phyloP scores from a whole-genome alignment of 2,888 invertebrate species.

The Acrobasis repandana region DNA sequence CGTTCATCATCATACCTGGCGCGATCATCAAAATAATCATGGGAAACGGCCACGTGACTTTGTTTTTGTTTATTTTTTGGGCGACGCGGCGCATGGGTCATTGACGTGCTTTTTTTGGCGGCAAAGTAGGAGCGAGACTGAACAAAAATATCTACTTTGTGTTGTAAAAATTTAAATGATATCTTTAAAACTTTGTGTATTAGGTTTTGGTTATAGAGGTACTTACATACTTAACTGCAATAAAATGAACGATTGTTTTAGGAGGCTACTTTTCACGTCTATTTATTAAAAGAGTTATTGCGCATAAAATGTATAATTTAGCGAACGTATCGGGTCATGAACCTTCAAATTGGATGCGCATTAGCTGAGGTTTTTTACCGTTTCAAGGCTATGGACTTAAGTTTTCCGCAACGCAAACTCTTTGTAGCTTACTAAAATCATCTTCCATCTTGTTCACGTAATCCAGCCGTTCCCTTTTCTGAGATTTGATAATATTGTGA shows the following conservation, averaged over 20 bases:
- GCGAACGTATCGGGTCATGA: constrained; percentile 49
- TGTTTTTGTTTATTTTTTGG: constrained; percentile 32
- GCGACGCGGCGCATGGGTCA: constrained; percentile 34
- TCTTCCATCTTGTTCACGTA: no score
- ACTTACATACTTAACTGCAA: not conserved
- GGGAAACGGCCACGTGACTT: constrained; percentile 31
- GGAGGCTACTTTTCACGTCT: constrained; percentile 25
- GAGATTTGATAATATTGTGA: no score
- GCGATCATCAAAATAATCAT: constrained; percentile 22
- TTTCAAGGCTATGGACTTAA: constrained; percentile 42
- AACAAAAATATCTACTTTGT: not conserved
- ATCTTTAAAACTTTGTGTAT: not conserved
- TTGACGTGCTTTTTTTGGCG: constrained; percentile 40
- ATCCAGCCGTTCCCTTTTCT: no score
- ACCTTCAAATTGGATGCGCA: constrained; percentile 56
- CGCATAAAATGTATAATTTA: constrained; percentile 33
- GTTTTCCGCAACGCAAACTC: constrained; percentile 29
- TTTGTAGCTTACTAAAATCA: not conserved
- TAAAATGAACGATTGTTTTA: not conserved
- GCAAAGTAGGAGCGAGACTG: constrained; percentile 29
- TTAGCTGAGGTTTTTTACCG: constrained; percentile 46
- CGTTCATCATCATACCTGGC: constrained; percentile 20
- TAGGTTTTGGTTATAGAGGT: not conserved
- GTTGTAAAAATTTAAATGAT: not conserved
- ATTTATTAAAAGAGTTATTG: constrained; percentile 37